Evolutionary conservation across 1,140 invertebrate genomes (phyloP).

Genomic region (Ceratoteleas bidentatus): DNA sequence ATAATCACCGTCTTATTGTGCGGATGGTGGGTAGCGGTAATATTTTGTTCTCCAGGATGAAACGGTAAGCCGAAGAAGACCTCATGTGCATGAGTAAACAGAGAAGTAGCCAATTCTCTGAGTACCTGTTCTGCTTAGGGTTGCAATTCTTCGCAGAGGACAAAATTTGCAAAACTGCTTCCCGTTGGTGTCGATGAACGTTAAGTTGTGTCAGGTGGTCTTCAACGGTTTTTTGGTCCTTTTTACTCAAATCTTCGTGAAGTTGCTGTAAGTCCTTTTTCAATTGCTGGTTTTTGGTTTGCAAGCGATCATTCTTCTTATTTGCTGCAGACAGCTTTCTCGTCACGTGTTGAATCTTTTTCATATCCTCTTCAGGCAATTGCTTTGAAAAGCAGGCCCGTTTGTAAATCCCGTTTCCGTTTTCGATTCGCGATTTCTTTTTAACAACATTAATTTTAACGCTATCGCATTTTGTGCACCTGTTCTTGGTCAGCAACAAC

Average conservation of each 20-base stretch:
- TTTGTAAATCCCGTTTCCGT: not conserved
- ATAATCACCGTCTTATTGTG: slow-evolving; percentile 20
- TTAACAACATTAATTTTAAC: slow-evolving; percentile 3
- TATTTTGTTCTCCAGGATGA: slow-evolving; percentile 20
- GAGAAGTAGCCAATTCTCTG: slow-evolving; percentile 24
- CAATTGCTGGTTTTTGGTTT: not conserved
- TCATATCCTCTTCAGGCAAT: not conserved
- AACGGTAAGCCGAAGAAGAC: slow-evolving; percentile 12
- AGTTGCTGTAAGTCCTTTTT: not conserved
- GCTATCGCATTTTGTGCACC: not conserved
- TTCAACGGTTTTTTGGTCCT: not conserved
- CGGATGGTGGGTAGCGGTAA: slow-evolving; percentile 14
- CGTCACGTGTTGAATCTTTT: not conserved
- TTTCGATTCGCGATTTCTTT: not conserved
- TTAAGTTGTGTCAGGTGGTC: not conserved
- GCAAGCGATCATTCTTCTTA: not conserved
- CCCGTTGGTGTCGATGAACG: not conserved
- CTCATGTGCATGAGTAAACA: slow-evolving; percentile 30
- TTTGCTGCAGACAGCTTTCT: not conserved
- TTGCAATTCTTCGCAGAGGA: slow-evolving; percentile 3
- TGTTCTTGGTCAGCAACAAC: slow-evolving; percentile 1
- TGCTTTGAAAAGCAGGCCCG: not conserved
- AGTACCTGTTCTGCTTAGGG: slow-evolving; percentile 5
- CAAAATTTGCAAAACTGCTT: slow-evolving; percentile 9
- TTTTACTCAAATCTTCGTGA: not conserved